phyloP scores from a whole-genome alignment of 2,888 invertebrate genomes.

The Limenitis camilla region DNA sequence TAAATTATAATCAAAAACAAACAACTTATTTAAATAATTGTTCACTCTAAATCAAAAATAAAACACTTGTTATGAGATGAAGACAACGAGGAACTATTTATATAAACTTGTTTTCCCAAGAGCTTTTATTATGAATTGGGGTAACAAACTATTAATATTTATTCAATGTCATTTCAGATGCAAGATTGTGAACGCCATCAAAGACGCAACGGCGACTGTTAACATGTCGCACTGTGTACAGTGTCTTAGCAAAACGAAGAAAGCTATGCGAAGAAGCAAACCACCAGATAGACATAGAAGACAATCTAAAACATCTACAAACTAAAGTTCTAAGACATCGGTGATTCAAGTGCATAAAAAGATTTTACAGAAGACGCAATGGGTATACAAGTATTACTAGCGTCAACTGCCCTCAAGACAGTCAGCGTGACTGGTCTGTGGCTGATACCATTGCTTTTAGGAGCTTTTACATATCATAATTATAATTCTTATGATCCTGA shows the following conservation, averaged over 20 bases:
- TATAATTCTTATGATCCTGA: slow-evolving; percentile 89
- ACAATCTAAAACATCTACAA: slow-evolving; percentile 10
- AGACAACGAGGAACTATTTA: no score
- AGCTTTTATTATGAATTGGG: no score
- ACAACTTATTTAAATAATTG: not conserved
- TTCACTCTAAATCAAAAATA: not conserved
- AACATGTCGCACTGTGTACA: slow-evolving; percentile 53
- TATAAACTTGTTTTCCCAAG: no score
- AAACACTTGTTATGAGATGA: no score
- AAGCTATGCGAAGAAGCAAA: slow-evolving; percentile 56
- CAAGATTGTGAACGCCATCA: slow-evolving; percentile 23
- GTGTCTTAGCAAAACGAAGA: slow-evolving; percentile 34
- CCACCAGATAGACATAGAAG: slow-evolving; percentile 55
- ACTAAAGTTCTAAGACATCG: not conserved
- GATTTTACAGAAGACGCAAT: slow-evolving; percentile 46
- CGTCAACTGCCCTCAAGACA: slow-evolving; percentile 86
- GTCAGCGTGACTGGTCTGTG: slow-evolving; percentile 86
- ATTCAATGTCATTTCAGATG: slow-evolving; percentile 20
- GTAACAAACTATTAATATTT: not conserved
- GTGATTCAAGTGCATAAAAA: slow-evolving; percentile 15
- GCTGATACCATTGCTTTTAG: slow-evolving; percentile 87
- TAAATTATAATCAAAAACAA: not conserved
- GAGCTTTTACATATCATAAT: slow-evolving; percentile 86
- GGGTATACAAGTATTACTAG: slow-evolving; percentile 83
- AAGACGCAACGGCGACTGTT: slow-evolving; percentile 31